phyloP scores from a whole-genome alignment of 2,797 vertebrate species.

The Glossophaga mutica region DNA sequence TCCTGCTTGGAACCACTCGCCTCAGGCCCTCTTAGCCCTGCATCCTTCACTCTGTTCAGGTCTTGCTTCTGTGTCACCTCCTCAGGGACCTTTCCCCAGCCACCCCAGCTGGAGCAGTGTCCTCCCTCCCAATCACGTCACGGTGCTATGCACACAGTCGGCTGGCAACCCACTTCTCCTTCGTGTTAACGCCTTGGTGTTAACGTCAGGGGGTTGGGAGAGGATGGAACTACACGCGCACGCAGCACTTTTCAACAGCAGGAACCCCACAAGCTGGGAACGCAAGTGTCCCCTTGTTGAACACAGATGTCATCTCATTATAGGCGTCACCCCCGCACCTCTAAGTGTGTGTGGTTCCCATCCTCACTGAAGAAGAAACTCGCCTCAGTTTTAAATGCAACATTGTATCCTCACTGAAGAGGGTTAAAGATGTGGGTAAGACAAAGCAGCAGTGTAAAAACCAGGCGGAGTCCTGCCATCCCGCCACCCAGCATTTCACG shows the following conservation, averaged over 20 bases:
- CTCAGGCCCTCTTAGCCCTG: neutral
- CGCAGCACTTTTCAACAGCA: neutral
- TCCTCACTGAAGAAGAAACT: neutral
- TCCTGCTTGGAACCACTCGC: neutral
- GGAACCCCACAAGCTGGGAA: neutral
- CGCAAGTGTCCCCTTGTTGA: neutral
- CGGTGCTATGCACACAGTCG: fast-evolving
- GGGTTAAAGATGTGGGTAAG: neutral
- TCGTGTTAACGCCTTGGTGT: neutral
- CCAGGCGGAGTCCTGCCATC: neutral
- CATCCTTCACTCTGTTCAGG: neutral
- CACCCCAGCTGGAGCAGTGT: neutral
- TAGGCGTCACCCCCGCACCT: neutral
- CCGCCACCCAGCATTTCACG: neutral
- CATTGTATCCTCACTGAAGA: neutral
- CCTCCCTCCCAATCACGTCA: neutral
- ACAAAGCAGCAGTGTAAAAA: neutral
- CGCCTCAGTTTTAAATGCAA: neutral
- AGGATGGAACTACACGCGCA: fast-evolving
- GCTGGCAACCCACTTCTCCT: neutral
- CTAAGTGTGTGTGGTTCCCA: too few relatives aligned
- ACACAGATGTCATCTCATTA: too few relatives aligned
- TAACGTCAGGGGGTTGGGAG: neutral
- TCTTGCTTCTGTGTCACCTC: neutral
- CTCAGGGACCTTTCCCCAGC: neutral